phyloP scores from a whole-genome alignment of 2,113 vertebrate species.

The Myanophis thanlyinensis region DNA sequence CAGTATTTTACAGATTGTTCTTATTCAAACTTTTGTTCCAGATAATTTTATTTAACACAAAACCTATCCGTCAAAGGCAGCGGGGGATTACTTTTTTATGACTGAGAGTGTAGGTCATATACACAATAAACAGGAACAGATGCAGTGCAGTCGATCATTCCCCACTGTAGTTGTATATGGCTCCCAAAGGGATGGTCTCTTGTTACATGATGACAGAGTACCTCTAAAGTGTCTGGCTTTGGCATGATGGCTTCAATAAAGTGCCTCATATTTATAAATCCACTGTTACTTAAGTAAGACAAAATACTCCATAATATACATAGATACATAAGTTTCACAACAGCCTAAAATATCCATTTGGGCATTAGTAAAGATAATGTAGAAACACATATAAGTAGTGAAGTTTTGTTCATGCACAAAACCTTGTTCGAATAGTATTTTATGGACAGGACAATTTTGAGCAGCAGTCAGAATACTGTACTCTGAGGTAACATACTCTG shows the following conservation, averaged over 20 bases:
- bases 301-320: not conserved
- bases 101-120: slow-evolving; percentile 46
- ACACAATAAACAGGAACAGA: slow-evolving; percentile 58
- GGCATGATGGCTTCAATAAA: slow-evolving; percentile 9
- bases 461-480: not conserved
- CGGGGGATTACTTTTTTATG: slow-evolving; percentile 7
- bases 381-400: not conserved
- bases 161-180: slow-evolving; percentile 54
- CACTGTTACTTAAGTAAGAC: not conserved
- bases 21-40: not conserved
- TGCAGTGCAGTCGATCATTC: slow-evolving; percentile 45
- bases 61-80: slow-evolving; percentile 12
- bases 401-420: not conserved
- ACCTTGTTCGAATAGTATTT: not conserved
- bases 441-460: not conserved
- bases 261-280: not conserved
- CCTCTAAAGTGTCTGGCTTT: slow-evolving; percentile 29
- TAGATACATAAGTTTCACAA: not conserved
- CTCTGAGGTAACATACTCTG: not conserved
- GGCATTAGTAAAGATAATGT: not conserved
- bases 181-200: slow-evolving; percentile 31
- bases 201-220: slow-evolving; percentile 32
- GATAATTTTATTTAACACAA: slow-evolving; percentile 8
- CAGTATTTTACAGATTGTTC: not conserved
- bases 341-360: not conserved